Evolutionary conservation across 2,797 vertebrate species (phyloP), one percentile per base, ranked within the genome.

Genomic region (Pseudochaenichthys georgianus): DNA sequence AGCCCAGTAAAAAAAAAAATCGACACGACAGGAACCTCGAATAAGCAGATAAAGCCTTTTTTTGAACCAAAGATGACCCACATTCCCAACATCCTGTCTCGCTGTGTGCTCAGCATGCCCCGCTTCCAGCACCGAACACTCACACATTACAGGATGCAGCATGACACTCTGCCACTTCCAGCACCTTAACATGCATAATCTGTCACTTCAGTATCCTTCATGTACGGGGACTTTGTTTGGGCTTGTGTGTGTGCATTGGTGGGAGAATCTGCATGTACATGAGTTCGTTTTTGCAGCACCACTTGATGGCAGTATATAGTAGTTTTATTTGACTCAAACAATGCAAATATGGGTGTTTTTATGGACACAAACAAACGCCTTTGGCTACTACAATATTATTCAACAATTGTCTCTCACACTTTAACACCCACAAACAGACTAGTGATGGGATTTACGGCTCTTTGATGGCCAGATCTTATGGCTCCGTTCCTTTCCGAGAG

Each of bases 231-330:
- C 13, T 50, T 76, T 76, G 75, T 70, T 61, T 55, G 23, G 70
- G 59, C 65, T 45, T 63, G 51, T 66, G 45, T 77, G 34, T 77
- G 34, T 9, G 51, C 9, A 3, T 38, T 13, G 52, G 53, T 28
- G 41, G 38, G 51, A 42, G 6, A 47, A 34, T 31, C 42, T 61
- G n/a, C n/a, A n/a, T n/a, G n/a, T n/a, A 31, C 11, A 63, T 41
- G 63, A 66, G 41, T 45, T 45, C 52, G 7, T 38, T 50, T 55
- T 52, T 4, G 4, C 53, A 51, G 75, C 68, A 52, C 83, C 77
- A 58, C 82, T 80, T 70, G 80, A 80, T 90, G 77, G 77, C 83
- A 77, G 81, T 77, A 87, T 28, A 28, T 28, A 28, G 3, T 28
- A 28, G 23, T 28, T 28, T 28, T 28, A 28, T 28, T 28, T 28